phyloP scores from a whole-genome alignment of 2,888 invertebrate genomes.

The Mallateleia sp. region DNA sequence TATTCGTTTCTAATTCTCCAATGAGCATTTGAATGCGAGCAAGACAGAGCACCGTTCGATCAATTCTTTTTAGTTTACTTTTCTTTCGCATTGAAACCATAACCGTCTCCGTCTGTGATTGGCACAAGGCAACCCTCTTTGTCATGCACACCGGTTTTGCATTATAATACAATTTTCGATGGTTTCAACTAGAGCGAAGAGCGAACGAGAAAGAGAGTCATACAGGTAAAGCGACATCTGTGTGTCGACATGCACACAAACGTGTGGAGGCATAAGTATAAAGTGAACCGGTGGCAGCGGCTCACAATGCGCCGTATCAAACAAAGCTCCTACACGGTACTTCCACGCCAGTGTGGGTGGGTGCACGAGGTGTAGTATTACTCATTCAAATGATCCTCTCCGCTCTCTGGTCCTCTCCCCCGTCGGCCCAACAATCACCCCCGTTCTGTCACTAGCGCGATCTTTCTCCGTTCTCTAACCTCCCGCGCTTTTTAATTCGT shows the following conservation, averaged over 20 bases:
- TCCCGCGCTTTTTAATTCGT: constrained; percentile 88
- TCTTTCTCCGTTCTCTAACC: constrained; percentile 71
- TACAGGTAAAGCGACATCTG: constrained; percentile 79
- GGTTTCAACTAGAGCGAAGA: constrained; percentile 79
- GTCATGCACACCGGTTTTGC: constrained; percentile 85
- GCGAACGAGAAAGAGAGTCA: constrained; percentile 65
- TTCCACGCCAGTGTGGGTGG: constrained; percentile 88
- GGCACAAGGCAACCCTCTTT: constrained; percentile 89
- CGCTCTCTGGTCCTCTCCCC: constrained; percentile 71
- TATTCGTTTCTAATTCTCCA: constrained; percentile 19
- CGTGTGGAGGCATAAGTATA: constrained; percentile 83
- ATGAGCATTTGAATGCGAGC: constrained; percentile 9
- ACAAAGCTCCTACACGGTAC: constrained; percentile 88
- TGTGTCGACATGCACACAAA: constrained; percentile 78
- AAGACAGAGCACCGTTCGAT: constrained; percentile 35
- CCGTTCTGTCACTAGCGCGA: constrained; percentile 75
- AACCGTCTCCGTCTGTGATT: constrained; percentile 87
- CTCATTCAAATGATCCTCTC: constrained; percentile 89
- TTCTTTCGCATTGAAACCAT: constrained; percentile 81
- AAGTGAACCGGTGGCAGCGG: constrained; percentile 88
- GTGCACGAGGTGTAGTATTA: constrained; percentile 89
- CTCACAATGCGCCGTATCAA: constrained; percentile 89
- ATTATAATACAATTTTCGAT: constrained; percentile 89
- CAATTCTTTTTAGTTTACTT: constrained; percentile 25
- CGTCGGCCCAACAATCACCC: constrained; percentile 63